Evolutionary conservation across 2,797 vertebrate genomes (phyloP).

Genomic region (Enteromius argenteus): DNA sequence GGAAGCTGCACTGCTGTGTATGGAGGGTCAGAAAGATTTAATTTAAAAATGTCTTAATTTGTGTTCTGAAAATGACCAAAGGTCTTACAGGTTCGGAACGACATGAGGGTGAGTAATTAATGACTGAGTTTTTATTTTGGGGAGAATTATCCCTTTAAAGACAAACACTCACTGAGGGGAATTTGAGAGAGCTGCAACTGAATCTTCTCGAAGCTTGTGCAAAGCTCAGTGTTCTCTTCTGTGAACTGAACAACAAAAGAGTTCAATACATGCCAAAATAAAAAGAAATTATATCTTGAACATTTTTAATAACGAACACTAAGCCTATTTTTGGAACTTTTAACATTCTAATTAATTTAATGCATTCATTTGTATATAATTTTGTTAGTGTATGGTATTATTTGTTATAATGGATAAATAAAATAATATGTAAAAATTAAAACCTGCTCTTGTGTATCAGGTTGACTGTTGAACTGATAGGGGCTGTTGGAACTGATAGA

Average conservation of each 20-base stretch:
- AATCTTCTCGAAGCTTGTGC: slow-evolving; percentile 44
- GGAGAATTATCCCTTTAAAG: background rate
- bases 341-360: background rate
- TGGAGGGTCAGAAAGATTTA: background rate
- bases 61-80: background rate
- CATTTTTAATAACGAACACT: background rate
- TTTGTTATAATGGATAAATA: background rate
- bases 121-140: background rate
- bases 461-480: slow-evolving; percentile 51
- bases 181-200: slow-evolving; percentile 10
- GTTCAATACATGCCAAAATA: background rate
- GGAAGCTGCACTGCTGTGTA: background rate
- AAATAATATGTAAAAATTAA: slow-evolving; percentile 31
- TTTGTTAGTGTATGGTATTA: background rate
- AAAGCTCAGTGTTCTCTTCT: slow-evolving; percentile 30
- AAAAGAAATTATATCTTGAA: background rate
- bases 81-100: background rate
- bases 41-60: background rate
- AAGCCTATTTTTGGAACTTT: background rate
- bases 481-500: background rate
- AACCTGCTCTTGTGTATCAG: slow-evolving; percentile 60
- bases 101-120: background rate
- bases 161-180: slow-evolving; percentile 43
- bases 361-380: background rate
- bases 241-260: background rate